Percentiles rank a stretch among this genome's conserved stretches.
These are phyloP conservation scores for Schizothorax lantsangensis DNA, from an alignment of 2,797 vertebrate genomes.

Conservation along the genomic window DNA sequence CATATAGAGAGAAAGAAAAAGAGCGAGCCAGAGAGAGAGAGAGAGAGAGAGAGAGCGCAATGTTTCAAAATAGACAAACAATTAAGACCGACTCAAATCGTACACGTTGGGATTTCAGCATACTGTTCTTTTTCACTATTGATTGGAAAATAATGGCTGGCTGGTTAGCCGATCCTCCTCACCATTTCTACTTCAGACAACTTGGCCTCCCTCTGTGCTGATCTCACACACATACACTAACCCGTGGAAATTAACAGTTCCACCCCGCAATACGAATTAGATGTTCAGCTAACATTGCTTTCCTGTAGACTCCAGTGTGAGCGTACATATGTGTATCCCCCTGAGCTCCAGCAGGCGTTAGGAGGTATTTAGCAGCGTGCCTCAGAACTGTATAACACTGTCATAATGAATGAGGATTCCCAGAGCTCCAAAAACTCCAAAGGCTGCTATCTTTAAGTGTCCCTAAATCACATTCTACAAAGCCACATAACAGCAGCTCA, in stretches of 20 bases:
- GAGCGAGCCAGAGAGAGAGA: background rate
- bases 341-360: constrained; percentile 51
- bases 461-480: constrained; percentile 8
- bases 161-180: constrained; percentile 53
- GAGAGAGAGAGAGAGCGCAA: background rate
- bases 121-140: constrained; percentile 56
- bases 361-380: constrained; percentile 33
- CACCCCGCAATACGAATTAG: constrained; percentile 33
- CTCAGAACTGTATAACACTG: constrained; percentile 29
- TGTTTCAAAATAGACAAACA: constrained; percentile 47
- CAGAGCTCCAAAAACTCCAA: background rate
- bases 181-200: constrained; percentile 30
- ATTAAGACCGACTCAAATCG: constrained; percentile 47
- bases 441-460: constrained; percentile 4
- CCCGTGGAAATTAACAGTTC: constrained; percentile 33
- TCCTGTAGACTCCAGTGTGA: constrained; percentile 12
- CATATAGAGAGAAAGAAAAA: background rate
- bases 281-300: constrained; percentile 24
- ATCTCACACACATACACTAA: constrained; percentile 27
- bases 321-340: constrained; percentile 5
- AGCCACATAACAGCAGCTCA: background rate
- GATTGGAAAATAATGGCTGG: constrained; percentile 64
- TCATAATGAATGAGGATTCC: constrained; percentile 39
- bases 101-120: constrained; percentile 52
- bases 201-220: constrained; percentile 16